Conservation (phyloP, 2,888 invertebrate species). For the Cistogaster globosa region DNA sequence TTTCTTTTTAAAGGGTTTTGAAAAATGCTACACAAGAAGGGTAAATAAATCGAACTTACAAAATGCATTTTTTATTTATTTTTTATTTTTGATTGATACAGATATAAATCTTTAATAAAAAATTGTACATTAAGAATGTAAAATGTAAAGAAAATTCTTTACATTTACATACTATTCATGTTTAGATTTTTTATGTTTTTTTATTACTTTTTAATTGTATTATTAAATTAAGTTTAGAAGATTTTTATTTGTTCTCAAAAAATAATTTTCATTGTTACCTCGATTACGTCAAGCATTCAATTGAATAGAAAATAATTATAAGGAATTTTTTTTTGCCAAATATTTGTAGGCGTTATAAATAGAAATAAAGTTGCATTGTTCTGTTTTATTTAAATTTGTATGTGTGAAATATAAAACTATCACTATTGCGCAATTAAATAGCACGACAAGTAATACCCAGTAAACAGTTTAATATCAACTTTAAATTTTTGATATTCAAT, state of each 20-base stretch:
- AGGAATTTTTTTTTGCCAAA: neutral
- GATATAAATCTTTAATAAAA: conserved; percentile 54
- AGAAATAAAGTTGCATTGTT: conserved; percentile 37
- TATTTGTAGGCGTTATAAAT: conserved; percentile 32
- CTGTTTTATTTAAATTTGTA: neutral
- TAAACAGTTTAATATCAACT: conserved; percentile 3
- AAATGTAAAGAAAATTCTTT: conserved; percentile 6
- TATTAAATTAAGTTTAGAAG: conserved; percentile 1
- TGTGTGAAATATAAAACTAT: conserved; percentile 25
- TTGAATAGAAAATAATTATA: conserved; percentile 15
- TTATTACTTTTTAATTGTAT: too few relatives aligned
- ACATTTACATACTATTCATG: conserved; percentile 6
- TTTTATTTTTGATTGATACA: conserved; percentile 50
- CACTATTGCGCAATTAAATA: neutral
- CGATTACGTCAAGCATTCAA: conserved; percentile 7
- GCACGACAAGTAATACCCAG: neutral
- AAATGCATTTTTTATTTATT: neutral
- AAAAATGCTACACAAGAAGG: conserved; percentile 46
- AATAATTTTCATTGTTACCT: neutral
- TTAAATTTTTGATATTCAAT: neutral
- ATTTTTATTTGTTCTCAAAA: neutral
- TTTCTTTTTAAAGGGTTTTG: conserved; percentile 22
- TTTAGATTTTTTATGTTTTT: neutral
- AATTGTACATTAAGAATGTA: conserved; percentile 11
- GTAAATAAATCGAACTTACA: conserved; percentile 46